phyloP scores from a whole-genome alignment of 1,140 invertebrate species.

The Conus ventricosus region DNA sequence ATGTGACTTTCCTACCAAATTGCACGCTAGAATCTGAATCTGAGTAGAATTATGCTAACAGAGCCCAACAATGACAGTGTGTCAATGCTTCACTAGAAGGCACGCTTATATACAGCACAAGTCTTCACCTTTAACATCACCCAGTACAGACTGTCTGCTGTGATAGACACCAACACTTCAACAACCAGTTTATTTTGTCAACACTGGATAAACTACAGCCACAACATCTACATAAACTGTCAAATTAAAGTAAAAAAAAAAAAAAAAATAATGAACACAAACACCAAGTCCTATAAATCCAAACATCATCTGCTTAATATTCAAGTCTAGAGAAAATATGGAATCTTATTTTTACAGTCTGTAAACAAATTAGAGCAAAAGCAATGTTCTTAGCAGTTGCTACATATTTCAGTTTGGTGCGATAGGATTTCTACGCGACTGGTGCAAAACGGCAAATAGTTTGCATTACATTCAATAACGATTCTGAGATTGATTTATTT shows the following conservation, averaged over 20 bases:
- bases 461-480: no score
- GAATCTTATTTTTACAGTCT: background rate
- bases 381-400: background rate
- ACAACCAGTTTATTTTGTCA: background rate
- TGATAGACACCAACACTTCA: background rate
- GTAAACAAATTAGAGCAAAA: background rate
- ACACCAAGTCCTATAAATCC: background rate
- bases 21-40: background rate
- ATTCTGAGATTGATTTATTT: no score
- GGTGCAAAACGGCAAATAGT: no score
- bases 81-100: conserved; percentile 3
- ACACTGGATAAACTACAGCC: background rate
- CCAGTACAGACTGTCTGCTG: conserved; percentile 6
- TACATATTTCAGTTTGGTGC: background rate
- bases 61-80: background rate
- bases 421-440: background rate
- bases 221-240: background rate
- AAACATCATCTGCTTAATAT: background rate
- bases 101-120: conserved; percentile 18
- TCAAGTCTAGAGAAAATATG: background rate
- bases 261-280: background rate
- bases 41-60: conserved; percentile 5
- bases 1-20: background rate
- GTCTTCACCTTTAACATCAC: background rate
- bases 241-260: background rate